These are phyloP conservation scores for Entomobrya multifasciata DNA, from an alignment of 2,888 invertebrate species.

Conservation along the genomic window DNA sequence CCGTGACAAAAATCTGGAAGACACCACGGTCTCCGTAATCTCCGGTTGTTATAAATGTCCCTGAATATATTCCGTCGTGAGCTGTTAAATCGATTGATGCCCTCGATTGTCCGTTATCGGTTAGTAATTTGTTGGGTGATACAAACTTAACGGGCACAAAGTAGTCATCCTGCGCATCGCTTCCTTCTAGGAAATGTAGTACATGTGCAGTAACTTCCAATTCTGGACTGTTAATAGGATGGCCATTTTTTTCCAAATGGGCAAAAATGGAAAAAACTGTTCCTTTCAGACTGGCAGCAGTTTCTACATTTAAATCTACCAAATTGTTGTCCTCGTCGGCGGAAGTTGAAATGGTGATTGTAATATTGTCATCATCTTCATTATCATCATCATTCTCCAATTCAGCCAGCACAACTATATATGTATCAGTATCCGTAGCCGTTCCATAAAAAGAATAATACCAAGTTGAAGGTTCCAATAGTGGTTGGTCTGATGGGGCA, in stretches of 20 bases:
- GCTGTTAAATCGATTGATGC: slow-evolving; percentile 45
- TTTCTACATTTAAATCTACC: not conserved
- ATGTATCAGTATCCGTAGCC: not conserved
- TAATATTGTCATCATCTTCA: not conserved
- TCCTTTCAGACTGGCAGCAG: slow-evolving; percentile 19
- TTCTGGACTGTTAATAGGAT: slow-evolving; percentile 39
- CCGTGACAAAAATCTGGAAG: slow-evolving; percentile 35
- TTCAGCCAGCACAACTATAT: slow-evolving; percentile 8
- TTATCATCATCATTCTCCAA: not conserved
- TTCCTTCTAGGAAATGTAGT: not conserved
- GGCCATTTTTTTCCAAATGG: slow-evolving; percentile 53
- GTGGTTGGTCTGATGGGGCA: not conserved
- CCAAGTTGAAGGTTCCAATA: slow-evolving; percentile 19
- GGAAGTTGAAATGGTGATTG: slow-evolving; percentile 10
- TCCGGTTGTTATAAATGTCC: not conserved
- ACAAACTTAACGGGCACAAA: no score
- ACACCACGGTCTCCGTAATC: not conserved
- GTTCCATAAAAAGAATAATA: not conserved
- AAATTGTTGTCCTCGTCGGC: not conserved
- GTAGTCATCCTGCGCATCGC: no score
- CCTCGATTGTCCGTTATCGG: slow-evolving; percentile 17
- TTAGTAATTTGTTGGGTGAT: not conserved
- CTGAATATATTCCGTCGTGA: slow-evolving; percentile 61
- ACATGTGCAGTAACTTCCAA: slow-evolving; percentile 32
- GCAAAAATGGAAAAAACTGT: slow-evolving; percentile 37